Percentiles rank a stretch among this genome's conserved stretches.
phyloP scores from a whole-genome alignment of 2,113 vertebrate species.

The Murina feae region DNA sequence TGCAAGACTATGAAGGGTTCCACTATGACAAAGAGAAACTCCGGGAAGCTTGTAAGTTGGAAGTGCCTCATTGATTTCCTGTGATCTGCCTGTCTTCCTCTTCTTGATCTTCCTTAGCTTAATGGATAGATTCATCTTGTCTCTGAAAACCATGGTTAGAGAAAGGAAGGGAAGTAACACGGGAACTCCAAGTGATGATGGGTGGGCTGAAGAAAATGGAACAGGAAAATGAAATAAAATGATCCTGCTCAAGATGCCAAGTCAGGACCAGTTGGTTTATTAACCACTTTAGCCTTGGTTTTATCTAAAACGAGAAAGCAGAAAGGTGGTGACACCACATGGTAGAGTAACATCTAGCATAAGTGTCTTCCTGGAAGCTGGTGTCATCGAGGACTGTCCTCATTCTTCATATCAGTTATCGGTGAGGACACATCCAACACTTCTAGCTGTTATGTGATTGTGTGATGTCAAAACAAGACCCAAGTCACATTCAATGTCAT shows the following conservation, averaged over 20 bases:
- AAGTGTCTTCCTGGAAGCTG: neutral
- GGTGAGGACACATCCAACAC: accelerated
- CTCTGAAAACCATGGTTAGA: neutral
- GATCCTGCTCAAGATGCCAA: neutral
- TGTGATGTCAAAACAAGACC: neutral
- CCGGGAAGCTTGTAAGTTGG: conserved; percentile 93
- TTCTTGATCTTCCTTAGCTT: neutral
- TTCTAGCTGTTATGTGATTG: neutral
- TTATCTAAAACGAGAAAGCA: neutral
- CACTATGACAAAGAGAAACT: conserved; percentile 97
- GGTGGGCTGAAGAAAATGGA: neutral
- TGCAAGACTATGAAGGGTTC: conserved; percentile 94
- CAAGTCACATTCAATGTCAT: neutral
- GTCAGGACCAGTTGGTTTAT: neutral
- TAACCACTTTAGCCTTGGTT: neutral
- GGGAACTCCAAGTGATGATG: neutral
- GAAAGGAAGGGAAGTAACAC: accelerated
- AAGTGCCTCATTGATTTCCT: neutral
- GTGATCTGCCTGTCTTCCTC: neutral
- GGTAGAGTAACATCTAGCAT: neutral
- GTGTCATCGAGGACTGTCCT: neutral
- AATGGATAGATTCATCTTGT: neutral
- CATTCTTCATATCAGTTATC: neutral
- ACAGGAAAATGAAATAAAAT: neutral
- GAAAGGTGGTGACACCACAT: neutral